Base-by-base conservation (phyloP, 2,888 invertebrate species). In the Phengaris arion region DNA sequence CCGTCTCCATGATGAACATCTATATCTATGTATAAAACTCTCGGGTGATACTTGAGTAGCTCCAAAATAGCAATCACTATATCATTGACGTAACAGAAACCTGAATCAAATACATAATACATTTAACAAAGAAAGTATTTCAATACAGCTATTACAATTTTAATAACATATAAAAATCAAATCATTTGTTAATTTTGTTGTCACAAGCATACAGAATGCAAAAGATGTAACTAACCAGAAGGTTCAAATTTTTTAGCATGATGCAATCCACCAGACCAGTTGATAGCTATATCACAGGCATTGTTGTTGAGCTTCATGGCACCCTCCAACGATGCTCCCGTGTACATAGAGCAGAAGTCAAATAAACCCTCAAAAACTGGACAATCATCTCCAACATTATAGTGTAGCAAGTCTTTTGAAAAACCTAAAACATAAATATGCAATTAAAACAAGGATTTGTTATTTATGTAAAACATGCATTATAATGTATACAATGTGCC, bases 191-290 rank as follows among this genome's bases (percentile, higher is more conserved):
- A n/a, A 8, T 15, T 8, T 59, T 59, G 15, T 22, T 22, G 9
- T 22, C 59, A 15, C 48, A 48, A 7, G 48, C 48, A 48, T 48
- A 48, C 8, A 59, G 4, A 8, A n/a, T n/a, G 3, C 15, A 15
- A 15, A 15, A 22, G 22, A 15, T 1, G 22, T 5, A 59, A 76
- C 77, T 79, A 79, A 94, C 95, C 96, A n/a, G 98, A 98, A 0
- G 99, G 99, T 92, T 99, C 99, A 91, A 98, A 99, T 88, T 99
- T 99, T 89, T 99, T 99, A 0, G 99, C 99, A 92, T 99, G 99
- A 94, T 99, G 99, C 75, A 99, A 92, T 0, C 99, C 99, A 9
- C 99, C 99, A 0, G 99, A 98, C 99, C 99, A 99, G 89, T 99
- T 99, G 64, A 99, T 97, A 12, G 99, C 99, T 79, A 99, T 99